phyloP scores from a whole-genome alignment of 2,797 vertebrate species.

The Peromyscus melanophrys region DNA sequence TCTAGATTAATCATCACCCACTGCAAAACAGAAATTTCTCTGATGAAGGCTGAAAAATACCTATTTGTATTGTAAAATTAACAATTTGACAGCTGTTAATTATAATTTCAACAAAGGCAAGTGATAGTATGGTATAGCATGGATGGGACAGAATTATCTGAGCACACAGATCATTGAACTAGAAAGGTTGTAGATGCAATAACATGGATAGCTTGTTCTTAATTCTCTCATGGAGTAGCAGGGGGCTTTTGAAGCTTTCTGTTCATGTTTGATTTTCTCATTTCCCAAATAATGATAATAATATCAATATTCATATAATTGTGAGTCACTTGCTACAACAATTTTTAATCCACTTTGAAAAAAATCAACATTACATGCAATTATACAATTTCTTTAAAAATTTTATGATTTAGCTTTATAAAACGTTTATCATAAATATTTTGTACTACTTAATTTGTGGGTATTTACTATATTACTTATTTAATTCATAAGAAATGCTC shows the following conservation, averaged over 20 bases:
- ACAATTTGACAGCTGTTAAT: background rate
- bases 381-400: background rate
- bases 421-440: constrained; percentile 57
- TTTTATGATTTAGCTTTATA: constrained; percentile 43
- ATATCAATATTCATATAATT: constrained; percentile 1
- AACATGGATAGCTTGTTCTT: background rate
- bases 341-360: background rate
- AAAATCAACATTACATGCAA: constrained; percentile 12
- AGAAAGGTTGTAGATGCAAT: constrained; percentile 21
- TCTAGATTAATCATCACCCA: background rate
- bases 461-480: background rate
- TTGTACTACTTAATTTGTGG: background rate
- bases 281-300: constrained; percentile 3
- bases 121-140: background rate
- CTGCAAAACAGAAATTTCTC: background rate
- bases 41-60: background rate
- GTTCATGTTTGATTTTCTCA: constrained; percentile 25
- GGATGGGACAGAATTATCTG: background rate
- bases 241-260: constrained; percentile 19
- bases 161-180: background rate
- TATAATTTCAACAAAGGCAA: constrained; percentile 7
- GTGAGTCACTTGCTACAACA: background rate
- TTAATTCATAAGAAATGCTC: background rate
- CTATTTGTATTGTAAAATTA: background rate
- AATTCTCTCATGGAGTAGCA: background rate